Percentiles rank a stretch among this genome's conserved stretches.
Conservation (phyloP, 1,140 invertebrate species). For the Orchesella cincta region DNA sequence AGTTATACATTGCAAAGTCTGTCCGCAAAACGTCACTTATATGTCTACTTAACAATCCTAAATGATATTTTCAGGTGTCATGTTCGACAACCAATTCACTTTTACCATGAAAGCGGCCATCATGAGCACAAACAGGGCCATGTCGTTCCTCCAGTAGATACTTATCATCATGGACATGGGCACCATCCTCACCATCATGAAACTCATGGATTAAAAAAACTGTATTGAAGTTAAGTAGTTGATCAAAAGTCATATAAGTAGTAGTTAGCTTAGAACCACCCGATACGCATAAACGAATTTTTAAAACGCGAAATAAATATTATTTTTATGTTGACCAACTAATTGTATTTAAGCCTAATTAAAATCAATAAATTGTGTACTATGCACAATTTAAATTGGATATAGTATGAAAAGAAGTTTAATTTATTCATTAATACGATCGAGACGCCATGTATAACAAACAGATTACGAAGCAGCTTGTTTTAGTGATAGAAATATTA, state of each 20-base stretch:
- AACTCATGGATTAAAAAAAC: background rate
- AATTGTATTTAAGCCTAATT: background rate
- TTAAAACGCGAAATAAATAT: background rate
- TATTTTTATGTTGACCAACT: background rate
- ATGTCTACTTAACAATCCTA: background rate
- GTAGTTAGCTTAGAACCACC: background rate
- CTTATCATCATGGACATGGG: slow-evolving; percentile 19
- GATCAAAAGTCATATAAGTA: background rate
- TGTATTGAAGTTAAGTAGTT: background rate
- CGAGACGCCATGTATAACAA: no score
- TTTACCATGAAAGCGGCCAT: slow-evolving; percentile 32
- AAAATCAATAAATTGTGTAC: no score
- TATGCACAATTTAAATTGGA: no score
- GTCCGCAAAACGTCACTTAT: background rate
- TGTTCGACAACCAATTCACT: slow-evolving; percentile 39
- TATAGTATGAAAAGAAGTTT: no score
- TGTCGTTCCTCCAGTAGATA: slow-evolving; percentile 9
- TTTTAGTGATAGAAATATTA: no score
- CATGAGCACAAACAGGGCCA: slow-evolving; percentile 6
- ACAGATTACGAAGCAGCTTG: background rate
- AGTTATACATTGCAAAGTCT: background rate
- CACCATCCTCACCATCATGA: slow-evolving; percentile 8
- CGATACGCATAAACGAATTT: no score
- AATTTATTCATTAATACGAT: no score
- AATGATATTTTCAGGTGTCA: slow-evolving; percentile 39